These are phyloP conservation scores for Pseudorhombus dupliciocellatus DNA, from an alignment of 2,113 vertebrate species.

Conservation along the genomic window DNA sequence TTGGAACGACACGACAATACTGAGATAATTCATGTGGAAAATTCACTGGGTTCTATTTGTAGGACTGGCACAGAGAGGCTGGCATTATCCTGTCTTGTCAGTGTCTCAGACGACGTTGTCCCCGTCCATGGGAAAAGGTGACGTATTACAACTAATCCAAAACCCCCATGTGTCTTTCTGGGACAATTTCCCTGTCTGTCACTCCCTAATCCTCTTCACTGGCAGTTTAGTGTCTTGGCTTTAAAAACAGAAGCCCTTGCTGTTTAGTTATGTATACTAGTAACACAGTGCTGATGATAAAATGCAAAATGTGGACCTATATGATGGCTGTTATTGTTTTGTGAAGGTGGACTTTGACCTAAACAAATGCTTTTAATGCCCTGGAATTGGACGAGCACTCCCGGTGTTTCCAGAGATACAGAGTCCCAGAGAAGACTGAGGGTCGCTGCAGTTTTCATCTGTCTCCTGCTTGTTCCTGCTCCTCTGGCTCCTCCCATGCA, in stretches of 20 bases:
- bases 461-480: conserved; percentile 24
- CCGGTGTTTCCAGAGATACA: conserved; percentile 82
- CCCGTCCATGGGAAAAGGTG: conserved; percentile 54
- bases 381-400: conserved; percentile 83
- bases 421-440: conserved; percentile 63
- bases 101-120: conserved; percentile 31
- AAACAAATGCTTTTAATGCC: conserved; percentile 10
- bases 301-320: conserved; percentile 57
- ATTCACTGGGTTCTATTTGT: conserved; percentile 39
- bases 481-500: conserved; percentile 33
- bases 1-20: conserved; percentile 5
- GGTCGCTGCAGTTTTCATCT: conserved; percentile 19
- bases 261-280: conserved; percentile 55
- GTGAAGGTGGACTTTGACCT: conserved; percentile 58
- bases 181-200: conserved; percentile 61
- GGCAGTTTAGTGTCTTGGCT: conserved; percentile 49
- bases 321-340: conserved; percentile 15
- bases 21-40: conserved; percentile 16
- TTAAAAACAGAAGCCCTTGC: conserved; percentile 73
- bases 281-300: conserved; percentile 80
- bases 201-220: conserved; percentile 74
- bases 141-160: conserved; percentile 67
- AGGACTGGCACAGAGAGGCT: conserved; percentile 39
- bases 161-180: conserved; percentile 51
- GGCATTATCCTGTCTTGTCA: conserved; percentile 33